Evolutionary conservation across 2,797 vertebrate species (phyloP).

Genomic region (Sebastiscus albofasciatus): DNA sequence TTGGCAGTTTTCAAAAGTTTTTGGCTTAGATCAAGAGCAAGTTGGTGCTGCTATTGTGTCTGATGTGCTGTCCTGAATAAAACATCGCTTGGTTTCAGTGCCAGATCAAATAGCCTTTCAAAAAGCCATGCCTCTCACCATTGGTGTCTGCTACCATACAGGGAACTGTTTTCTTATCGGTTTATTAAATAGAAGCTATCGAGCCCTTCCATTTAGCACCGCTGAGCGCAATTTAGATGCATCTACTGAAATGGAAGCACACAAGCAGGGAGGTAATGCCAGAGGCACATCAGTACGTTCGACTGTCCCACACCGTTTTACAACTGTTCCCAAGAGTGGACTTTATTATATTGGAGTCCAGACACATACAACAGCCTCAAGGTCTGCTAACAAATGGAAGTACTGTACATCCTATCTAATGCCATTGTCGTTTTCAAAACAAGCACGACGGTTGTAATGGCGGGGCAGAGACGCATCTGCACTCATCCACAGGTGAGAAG

Average conservation of each 20-base stretch:
- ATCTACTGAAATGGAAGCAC: slow-evolving; percentile 28
- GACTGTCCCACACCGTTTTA: slow-evolving; percentile 25
- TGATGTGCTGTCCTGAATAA: slow-evolving; percentile 69
- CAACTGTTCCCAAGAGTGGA: slow-evolving; percentile 25
- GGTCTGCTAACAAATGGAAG: slow-evolving; percentile 43
- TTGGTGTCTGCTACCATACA: slow-evolving; percentile 37
- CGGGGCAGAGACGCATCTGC: slow-evolving; percentile 37
- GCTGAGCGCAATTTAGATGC: slow-evolving; percentile 20
- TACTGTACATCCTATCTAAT: slow-evolving; percentile 27
- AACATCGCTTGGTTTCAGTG: slow-evolving; percentile 61
- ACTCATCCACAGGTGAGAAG: slow-evolving; percentile 72
- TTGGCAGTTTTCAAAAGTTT: slow-evolving; percentile 63
- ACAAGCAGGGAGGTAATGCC: slow-evolving; percentile 5
- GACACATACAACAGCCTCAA: slow-evolving; percentile 26
- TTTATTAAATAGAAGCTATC: slow-evolving; percentile 28
- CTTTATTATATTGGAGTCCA: slow-evolving; percentile 25
- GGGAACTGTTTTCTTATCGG: slow-evolving; percentile 32
- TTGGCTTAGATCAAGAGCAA: slow-evolving; percentile 51
- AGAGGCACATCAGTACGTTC: background rate
- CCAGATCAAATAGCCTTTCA: slow-evolving; percentile 70
- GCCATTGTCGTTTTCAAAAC: slow-evolving; percentile 37
- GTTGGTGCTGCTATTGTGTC: slow-evolving; percentile 58
- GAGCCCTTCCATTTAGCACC: slow-evolving; percentile 3
- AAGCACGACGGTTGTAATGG: slow-evolving; percentile 37
- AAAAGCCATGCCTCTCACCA: slow-evolving; percentile 47